Base-by-base conservation (phyloP, 2,797 vertebrate genomes). In the Helicolenus hilgendorfi region DNA sequence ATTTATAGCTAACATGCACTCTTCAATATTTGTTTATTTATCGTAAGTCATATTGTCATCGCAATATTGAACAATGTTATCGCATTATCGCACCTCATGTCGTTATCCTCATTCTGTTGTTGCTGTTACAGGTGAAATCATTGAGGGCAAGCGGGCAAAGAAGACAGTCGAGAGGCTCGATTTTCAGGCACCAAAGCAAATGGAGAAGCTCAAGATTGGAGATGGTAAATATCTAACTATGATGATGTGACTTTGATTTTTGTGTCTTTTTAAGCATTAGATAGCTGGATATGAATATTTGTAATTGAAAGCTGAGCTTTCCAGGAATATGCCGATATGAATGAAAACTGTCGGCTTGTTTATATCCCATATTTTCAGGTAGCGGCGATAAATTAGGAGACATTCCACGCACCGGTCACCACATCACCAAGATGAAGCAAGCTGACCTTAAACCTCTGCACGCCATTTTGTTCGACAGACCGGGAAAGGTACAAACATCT, bases 81-180 rank as follows among this genome's bases (percentile, higher is more conserved):
- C 11, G 0, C 36, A 38, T 13, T 38, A 36, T 36, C 5, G 2
- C 38, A 45, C 41, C 7, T 49, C 18, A 18, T 49, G 7, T 49
- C 0, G 45, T 49, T 49, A 0, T 27, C 9, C 3, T 33, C 2
- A 9, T n/a, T 2, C 1, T 55, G 24, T 64, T 4, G 10, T 27
- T 69, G 31, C 85, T 95, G 95, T 56, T n/a, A 33, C 79, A 2
- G 95, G 90, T 4, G 95, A 95, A 59, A 98, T 99, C 7, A 81
- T 99, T 35, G 98, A 99, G 95, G 98, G 99, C 13, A 99, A 99
- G 87, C 96, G 99, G 55, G 96, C 98, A 27, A 99, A 99, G 92
- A 99, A 98, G 89, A 98, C 98, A 0, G 98, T 99, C 7, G 98
- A 99, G 90, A 96, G 99, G 64, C 95, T 99, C 38, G 98, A 98